phyloP scores from a whole-genome alignment of 2,888 invertebrate genomes.

The Sipha maydis region DNA sequence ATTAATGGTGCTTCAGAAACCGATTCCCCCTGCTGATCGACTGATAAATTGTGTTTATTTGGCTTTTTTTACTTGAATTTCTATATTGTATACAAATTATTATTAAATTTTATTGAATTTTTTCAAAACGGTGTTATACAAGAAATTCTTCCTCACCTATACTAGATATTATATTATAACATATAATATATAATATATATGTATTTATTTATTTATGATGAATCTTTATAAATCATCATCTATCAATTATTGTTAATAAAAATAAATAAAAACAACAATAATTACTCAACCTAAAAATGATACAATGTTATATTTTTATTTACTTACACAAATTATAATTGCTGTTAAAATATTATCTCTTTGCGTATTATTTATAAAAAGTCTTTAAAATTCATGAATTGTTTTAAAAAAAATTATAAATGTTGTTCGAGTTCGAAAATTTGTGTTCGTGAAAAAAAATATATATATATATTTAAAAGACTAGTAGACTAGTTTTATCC shows the following conservation, averaged over 20 bases:
- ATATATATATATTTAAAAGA: constrained; percentile 27
- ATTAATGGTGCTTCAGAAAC: constrained; percentile 63
- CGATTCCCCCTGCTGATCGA: constrained; percentile 63
- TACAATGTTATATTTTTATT: constrained; percentile 1
- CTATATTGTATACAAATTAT: constrained; percentile 26
- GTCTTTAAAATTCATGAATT: constrained; percentile 8
- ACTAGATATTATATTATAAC: constrained; percentile 23
- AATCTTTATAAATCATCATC: neutral
- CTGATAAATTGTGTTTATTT: constrained; percentile 51
- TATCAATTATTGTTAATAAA: constrained; percentile 13
- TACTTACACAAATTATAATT: constrained; percentile 20
- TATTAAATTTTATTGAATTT: constrained; percentile 18
- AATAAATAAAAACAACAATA: neutral
- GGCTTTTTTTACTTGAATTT: constrained; percentile 32
- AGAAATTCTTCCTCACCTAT: constrained; percentile 1
- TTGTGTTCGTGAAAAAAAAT: constrained; percentile 53
- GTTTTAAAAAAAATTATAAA: constrained; percentile 39
- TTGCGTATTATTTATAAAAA: neutral
- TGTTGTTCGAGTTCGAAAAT: constrained; percentile 52
- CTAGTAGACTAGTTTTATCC: constrained; percentile 33
- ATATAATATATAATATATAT: constrained; percentile 19
- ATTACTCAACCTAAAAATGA: constrained; percentile 16
- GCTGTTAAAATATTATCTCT: constrained; percentile 25
- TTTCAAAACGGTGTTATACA: constrained; percentile 10
- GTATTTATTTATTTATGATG: constrained; percentile 6